Base-by-base conservation (phyloP, 2,113 vertebrate species). In the Uropsilus gracilis region DNA sequence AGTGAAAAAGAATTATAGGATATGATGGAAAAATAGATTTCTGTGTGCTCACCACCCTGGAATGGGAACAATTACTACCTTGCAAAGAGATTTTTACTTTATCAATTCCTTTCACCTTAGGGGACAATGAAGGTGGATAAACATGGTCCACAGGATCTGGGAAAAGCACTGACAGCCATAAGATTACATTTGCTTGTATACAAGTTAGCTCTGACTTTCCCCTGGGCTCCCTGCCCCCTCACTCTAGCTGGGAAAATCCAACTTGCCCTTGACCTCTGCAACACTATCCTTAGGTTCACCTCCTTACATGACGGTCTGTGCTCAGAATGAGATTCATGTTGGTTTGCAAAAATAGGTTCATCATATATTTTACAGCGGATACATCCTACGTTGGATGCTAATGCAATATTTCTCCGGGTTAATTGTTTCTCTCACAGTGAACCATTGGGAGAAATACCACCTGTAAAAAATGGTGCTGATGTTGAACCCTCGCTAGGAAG, bases 11-110 rank as follows among this genome's bases (percentile, higher is more conserved):
- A 42, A 87, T 91, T 63, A 77, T 53, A 57, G 26, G 12, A 90
- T 80, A 61, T n/a, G 89, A 82, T 37, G 81, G 89, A 88, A 96
- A 92, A 89, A 89, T 71, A 80, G 53, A 92, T 80, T 89, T 95
- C 37, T 95, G 83, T 95, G 73, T 94, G 64, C 44, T 66, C 90
- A 86, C 55, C 28, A 91, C 55, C 37, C 42, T 86, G 48, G 53
- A 89, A 94, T 93, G 64, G 84, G 64, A 95, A 84, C 39, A 84
- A 76, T 93, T 95, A 83, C 64, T 85, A 76, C 82, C 59, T 84
- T 86, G 68, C 68, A 50, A 95, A 92, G 59, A 86, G 69, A 91
- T 66, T 89, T 94, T 94, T 84, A 61, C 69, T 88, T 92, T 84
- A 86, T 95, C 64, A 89, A 75, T 96, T 96, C 53, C 84, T 1